A percentile compares a stretch with the other conserved stretches of the same genome.
Evolutionary conservation across 2,797 vertebrate species (phyloP).

Genomic region (Capromys pilorides): DNA sequence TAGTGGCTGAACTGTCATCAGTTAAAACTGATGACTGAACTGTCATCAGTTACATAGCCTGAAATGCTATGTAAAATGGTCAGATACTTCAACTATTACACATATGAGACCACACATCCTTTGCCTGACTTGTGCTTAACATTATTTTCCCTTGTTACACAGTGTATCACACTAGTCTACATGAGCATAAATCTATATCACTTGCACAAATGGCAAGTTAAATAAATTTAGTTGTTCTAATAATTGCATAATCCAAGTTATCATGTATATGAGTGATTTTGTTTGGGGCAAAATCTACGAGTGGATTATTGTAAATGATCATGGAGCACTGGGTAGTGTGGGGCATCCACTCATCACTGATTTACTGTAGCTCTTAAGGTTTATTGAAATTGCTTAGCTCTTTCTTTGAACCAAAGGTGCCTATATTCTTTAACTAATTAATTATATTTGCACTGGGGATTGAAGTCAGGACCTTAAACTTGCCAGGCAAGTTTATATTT

Average conservation of each 20-base stretch:
- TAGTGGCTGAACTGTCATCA: not conserved
- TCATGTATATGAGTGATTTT: not conserved
- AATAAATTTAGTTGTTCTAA: conserved; percentile 34
- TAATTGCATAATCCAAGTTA: conserved; percentile 26
- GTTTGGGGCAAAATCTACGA: not conserved
- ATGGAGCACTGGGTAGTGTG: not conserved
- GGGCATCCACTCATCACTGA: not conserved
- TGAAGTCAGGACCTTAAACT: no score
- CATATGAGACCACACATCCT: not conserved
- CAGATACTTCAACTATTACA: conserved; percentile 31
- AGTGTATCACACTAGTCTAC: not conserved
- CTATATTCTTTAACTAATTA: not conserved
- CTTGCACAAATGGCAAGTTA: not conserved
- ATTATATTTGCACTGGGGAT: no score
- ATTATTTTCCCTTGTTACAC: not conserved
- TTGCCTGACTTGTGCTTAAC: not conserved
- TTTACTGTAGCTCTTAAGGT: not conserved
- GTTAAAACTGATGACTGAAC: no score
- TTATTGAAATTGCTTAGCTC: not conserved
- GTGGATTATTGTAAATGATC: conserved; percentile 2
- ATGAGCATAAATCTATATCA: conserved; percentile 18
- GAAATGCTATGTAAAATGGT: conserved; percentile 46
- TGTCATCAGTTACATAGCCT: not conserved
- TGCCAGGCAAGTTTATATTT: no score
- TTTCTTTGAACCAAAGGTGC: not conserved